phyloP scores from a whole-genome alignment of 2,888 invertebrate species.

The Drosophila ustulata region DNA sequence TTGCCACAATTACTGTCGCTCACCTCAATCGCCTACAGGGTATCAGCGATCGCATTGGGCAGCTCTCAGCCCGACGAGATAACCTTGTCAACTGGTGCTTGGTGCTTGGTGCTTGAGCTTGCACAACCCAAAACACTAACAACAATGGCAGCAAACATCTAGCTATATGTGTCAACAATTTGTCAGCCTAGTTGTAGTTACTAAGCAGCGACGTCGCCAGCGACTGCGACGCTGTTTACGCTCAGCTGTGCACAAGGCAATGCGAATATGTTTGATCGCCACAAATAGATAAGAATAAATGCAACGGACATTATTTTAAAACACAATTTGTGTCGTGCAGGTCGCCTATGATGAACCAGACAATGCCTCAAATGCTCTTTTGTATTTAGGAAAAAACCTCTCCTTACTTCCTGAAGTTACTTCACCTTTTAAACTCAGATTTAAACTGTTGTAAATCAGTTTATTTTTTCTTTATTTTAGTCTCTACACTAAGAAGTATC shows the following conservation, averaged over 20 bases:
- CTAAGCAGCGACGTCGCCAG: slow-evolving; percentile 45
- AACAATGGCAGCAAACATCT: slow-evolving; percentile 23
- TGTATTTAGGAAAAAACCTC: background rate
- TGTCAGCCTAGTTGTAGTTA: slow-evolving; percentile 61
- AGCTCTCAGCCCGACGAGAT: slow-evolving; percentile 48
- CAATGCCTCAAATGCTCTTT: background rate
- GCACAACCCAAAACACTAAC: slow-evolving; percentile 41
- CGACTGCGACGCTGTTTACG: slow-evolving; percentile 38
- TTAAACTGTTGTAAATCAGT: too few species aligned
- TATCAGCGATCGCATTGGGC: slow-evolving; percentile 41
- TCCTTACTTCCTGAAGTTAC: background rate
- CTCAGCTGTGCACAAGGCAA: slow-evolving; percentile 59
- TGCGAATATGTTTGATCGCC: slow-evolving; percentile 36
- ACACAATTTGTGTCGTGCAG: background rate
- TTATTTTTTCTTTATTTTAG: too few species aligned
- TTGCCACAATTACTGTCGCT: background rate
- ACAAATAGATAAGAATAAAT: slow-evolving; percentile 27
- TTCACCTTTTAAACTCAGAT: too few species aligned
- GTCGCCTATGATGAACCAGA: background rate
- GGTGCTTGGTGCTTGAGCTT: slow-evolving; percentile 24
- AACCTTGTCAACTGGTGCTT: slow-evolving; percentile 54
- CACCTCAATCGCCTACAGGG: slow-evolving; percentile 13
- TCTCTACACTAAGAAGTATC: background rate
- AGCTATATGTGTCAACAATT: slow-evolving; percentile 71
- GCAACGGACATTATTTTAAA: slow-evolving; percentile 19